A percentile compares a stretch with the other conserved stretches of the same genome.
phyloP scores from a whole-genome alignment of 2,797 vertebrate species.

The Aeoliscus strigatus region DNA sequence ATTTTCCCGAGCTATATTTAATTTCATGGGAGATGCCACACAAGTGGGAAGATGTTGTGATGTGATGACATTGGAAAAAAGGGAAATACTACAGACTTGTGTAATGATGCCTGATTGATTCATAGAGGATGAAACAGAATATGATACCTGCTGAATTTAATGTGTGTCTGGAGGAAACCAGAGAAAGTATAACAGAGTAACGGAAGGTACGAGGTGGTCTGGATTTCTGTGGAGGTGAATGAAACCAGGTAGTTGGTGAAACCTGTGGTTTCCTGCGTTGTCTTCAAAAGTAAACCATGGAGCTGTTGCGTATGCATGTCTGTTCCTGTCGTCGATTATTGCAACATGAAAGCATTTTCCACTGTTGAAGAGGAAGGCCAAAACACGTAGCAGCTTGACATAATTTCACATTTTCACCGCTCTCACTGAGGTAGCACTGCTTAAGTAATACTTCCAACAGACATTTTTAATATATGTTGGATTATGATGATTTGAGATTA shows the following conservation, averaged over 20 bases:
- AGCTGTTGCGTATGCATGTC: conserved; percentile 4
- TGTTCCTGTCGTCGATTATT: conserved; percentile 16
- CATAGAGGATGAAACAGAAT: conserved; percentile 8
- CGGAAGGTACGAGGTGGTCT: not conserved
- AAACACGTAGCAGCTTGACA: too few relatives aligned
- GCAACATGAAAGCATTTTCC: conserved; percentile 23
- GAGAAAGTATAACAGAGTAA: too few relatives aligned
- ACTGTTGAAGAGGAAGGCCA: not conserved
- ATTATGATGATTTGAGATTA: too few relatives aligned
- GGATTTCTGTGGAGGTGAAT: conserved; percentile 6
- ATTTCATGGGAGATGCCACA: too few relatives aligned
- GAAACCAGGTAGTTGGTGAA: conserved; percentile 30
- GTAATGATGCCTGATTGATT: conserved; percentile 16
- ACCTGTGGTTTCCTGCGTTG: conserved; percentile 30
- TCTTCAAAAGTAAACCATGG: conserved; percentile 3
- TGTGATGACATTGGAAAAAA: not conserved
- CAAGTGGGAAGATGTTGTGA: too few relatives aligned
- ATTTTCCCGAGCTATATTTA: too few relatives aligned
- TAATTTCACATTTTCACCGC: too few relatives aligned
- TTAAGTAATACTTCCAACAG: too few relatives aligned
- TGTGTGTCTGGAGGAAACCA: too few relatives aligned
- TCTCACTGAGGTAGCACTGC: too few relatives aligned
- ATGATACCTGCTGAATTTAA: not conserved
- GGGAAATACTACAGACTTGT: conserved; percentile 33
- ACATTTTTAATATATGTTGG: too few relatives aligned